These are phyloP conservation scores for Busseola fusca DNA, from an alignment of 2,888 invertebrate genomes.

Conservation along the genomic window DNA sequence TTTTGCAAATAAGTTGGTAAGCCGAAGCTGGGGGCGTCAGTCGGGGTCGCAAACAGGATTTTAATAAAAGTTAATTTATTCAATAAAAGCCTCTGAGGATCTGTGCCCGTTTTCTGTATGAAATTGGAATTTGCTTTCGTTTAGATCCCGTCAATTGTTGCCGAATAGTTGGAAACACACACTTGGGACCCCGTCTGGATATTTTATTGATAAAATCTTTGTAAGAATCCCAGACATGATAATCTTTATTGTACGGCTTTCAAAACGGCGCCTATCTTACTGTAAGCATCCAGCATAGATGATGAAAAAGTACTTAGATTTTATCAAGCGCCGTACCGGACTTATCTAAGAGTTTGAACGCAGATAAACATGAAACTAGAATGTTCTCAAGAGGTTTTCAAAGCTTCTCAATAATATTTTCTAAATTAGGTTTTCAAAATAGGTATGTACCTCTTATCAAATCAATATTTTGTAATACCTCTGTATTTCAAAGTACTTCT, in stretches of 20 bases:
- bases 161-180: constrained; percentile 56
- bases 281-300: neutral
- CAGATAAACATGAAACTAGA: neutral
- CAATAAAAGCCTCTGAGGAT: constrained; percentile 80
- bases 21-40: constrained; percentile 66
- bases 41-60: constrained; percentile 80
- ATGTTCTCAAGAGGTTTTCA: neutral
- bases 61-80: constrained; percentile 87
- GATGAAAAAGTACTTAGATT: constrained; percentile 18
- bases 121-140: constrained; percentile 70
- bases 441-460: neutral
- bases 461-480: neutral
- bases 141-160: constrained; percentile 65
- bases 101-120: constrained; percentile 65
- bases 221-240: constrained; percentile 4
- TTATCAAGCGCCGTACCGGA: constrained; percentile 13
- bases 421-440: neutral
- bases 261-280: neutral
- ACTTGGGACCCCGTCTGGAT: constrained; percentile 16
- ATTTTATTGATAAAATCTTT: constrained; percentile 17
- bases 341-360: constrained; percentile 7
- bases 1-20: constrained; percentile 76
- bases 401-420: neutral
- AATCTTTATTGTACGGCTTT: constrained; percentile 11
- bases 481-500: neutral